A percentile compares a stretch with the other conserved stretches of the same genome.
phyloP scores from a whole-genome alignment of 2,797 vertebrate species.

The Aplochiton taeniatus region DNA sequence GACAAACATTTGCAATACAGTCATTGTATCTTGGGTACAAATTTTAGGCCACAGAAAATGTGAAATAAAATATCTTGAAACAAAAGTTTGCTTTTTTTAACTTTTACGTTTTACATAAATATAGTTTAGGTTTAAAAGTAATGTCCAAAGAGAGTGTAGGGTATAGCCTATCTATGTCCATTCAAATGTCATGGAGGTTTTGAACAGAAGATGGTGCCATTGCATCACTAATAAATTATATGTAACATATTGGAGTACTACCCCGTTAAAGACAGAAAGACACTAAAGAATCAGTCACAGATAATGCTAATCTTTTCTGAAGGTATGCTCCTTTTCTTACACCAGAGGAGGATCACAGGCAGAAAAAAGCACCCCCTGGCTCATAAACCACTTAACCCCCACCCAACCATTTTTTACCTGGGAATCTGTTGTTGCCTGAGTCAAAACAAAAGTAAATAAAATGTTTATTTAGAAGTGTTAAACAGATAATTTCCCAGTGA shows the following conservation, averaged over 20 bases:
- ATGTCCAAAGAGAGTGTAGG: too few relatives aligned
- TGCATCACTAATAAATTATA: background rate
- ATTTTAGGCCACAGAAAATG: too few relatives aligned
- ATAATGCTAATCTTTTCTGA: background rate
- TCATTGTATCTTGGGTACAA: too few relatives aligned
- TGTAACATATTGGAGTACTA: background rate
- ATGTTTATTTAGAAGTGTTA: conserved; percentile 60
- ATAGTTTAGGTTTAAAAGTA: too few relatives aligned
- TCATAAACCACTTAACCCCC: background rate
- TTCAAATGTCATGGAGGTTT: background rate
- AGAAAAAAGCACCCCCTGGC: background rate
- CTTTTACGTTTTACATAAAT: too few relatives aligned
- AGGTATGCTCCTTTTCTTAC: too few relatives aligned
- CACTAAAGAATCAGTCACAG: background rate
- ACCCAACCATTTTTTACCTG: too few relatives aligned
- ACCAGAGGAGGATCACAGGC: too few relatives aligned
- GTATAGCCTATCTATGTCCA: background rate
- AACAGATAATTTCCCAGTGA: conserved; percentile 63
- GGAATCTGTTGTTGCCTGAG: background rate
- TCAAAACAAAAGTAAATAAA: conserved; percentile 53
- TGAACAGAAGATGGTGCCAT: conserved; percentile 42
- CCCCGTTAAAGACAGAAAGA: background rate
- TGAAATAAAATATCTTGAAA: too few relatives aligned
- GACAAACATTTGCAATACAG: too few relatives aligned
- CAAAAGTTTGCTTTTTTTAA: too few relatives aligned